phyloP scores from a whole-genome alignment of 2,113 vertebrate genomes.

The Hydropotes inermis region DNA sequence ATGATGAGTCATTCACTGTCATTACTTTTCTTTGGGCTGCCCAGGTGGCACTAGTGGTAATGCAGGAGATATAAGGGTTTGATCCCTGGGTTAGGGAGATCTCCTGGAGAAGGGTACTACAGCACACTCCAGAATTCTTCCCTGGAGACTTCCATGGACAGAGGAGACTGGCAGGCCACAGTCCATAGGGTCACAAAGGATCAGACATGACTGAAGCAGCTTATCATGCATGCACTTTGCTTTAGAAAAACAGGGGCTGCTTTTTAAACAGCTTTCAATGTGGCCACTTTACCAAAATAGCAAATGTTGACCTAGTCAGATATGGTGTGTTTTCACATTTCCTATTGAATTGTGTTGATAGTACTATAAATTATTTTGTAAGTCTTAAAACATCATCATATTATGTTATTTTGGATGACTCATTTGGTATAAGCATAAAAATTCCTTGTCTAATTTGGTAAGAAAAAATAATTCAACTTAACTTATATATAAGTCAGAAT shows the following conservation, averaged over 20 bases:
- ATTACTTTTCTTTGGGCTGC: constrained; percentile 18
- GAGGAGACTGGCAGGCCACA: background rate
- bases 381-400: background rate
- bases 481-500: background rate
- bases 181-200: background rate
- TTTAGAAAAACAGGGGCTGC: background rate
- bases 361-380: constrained; percentile 29
- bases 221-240: background rate
- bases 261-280: constrained; percentile 38
- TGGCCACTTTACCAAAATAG: constrained; percentile 53
- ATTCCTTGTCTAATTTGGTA: constrained; percentile 41
- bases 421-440: background rate
- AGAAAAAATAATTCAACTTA: background rate
- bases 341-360: background rate
- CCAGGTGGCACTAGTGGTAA: background rate
- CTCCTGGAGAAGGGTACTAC: background rate
- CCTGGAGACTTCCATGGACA: background rate
- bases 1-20: background rate
- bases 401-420: background rate
- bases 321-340: background rate
- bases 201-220: background rate
- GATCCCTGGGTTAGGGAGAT: background rate
- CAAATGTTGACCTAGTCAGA: constrained; percentile 1
- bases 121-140: background rate
- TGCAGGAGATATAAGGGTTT: background rate